These are phyloP conservation scores for Macrophya alboannulata DNA, from an alignment of 2,888 invertebrate genomes.

Conservation along the genomic window DNA sequence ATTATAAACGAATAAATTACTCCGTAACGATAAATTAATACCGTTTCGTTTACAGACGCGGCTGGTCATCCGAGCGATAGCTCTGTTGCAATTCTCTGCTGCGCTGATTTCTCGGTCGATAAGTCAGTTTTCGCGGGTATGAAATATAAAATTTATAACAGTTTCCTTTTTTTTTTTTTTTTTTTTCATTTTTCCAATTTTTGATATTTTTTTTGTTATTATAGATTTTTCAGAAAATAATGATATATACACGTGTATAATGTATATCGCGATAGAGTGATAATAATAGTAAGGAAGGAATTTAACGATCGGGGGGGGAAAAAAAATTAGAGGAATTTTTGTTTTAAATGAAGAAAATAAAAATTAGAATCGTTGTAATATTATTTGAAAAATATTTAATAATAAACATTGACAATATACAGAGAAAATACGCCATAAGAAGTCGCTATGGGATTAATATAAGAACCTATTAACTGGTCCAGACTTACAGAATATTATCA, in stretches of 20 bases:
- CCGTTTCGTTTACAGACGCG: not conserved
- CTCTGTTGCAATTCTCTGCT: constrained; percentile 3
- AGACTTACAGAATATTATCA: constrained; percentile 79
- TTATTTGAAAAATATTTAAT: constrained; percentile 80
- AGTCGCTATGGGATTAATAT: constrained; percentile 78
- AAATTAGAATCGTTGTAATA: constrained; percentile 63
- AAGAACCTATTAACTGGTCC: constrained; percentile 79
- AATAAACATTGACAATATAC: constrained; percentile 80
- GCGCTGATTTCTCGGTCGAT: not conserved
- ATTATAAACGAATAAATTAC: not conserved
- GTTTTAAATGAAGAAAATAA: too few relatives aligned
- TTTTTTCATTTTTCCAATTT: not conserved
- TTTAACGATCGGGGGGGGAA: too few relatives aligned
- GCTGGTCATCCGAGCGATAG: not conserved
- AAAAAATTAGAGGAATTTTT: too few relatives aligned
- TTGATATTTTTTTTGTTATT: not conserved
- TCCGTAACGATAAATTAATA: not conserved
- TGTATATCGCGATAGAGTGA: too few relatives aligned
- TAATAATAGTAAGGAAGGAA: too few relatives aligned
- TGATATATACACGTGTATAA: too few relatives aligned
- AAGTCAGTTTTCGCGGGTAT: not conserved
- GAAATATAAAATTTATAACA: too few relatives aligned
- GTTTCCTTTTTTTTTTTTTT: too few relatives aligned
- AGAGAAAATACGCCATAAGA: constrained; percentile 79
- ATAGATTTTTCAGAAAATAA: not conserved